Conservation (phyloP, 1,140 invertebrate genomes). For the Rhagoletis pomonella region DNA sequence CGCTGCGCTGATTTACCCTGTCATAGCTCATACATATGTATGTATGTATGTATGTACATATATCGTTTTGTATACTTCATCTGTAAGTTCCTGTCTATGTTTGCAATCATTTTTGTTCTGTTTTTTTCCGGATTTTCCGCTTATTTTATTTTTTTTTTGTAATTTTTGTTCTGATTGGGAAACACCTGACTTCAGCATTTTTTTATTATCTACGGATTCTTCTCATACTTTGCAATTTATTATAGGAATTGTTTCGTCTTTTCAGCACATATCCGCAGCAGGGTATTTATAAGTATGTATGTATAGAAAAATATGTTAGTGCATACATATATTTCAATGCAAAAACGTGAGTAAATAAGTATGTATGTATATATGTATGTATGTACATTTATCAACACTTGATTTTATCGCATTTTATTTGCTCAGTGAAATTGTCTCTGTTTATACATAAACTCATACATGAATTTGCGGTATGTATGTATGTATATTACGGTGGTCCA, state of each 20-base stretch:
- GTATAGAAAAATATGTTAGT: not conserved
- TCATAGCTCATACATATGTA: not conserved
- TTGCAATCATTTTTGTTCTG: not conserved
- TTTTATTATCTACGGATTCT: not conserved
- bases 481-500: too few species aligned
- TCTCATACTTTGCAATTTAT: not conserved
- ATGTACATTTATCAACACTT: not conserved
- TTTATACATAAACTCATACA: too few species aligned
- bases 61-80: conserved; percentile 1
- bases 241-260: not conserved
- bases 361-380: not conserved
- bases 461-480: too few species aligned
- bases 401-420: too few species aligned
- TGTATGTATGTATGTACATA: not conserved
- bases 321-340: not conserved
- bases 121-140: conserved; percentile 26
- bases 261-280: not conserved
- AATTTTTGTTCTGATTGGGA: conserved; percentile 9
- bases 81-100: not conserved
- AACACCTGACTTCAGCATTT: conserved; percentile 43
- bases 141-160: not conserved
- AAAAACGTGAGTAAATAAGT: too few species aligned
- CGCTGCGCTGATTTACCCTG: conserved; percentile 2
- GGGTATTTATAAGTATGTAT: not conserved
- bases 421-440: too few species aligned